Base-by-base conservation (phyloP, 2,888 invertebrate genomes). In the Melanchra persicariae region DNA sequence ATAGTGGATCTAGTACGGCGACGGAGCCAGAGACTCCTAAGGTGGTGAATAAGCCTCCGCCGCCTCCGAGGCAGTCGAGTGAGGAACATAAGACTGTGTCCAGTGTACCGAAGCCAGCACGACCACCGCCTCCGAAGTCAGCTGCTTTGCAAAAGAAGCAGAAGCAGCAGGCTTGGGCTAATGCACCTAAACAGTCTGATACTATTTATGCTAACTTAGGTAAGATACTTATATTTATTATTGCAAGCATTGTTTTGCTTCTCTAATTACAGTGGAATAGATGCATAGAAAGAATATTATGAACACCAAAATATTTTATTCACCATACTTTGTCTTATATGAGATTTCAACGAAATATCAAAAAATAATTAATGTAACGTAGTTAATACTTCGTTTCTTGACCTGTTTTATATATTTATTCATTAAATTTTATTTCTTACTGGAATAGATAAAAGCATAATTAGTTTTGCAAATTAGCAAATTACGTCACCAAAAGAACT, bases 131-230 rank as follows among this genome's bases (percentile, higher is more conserved):
- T 15, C 98, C 98, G 0, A 98, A 97, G 91, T 97, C 97, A 62
- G 96, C 96, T 49, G 96, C 96, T 49, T 90, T 97, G 65, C 95
- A 97, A 82, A 96, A 97, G 83, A 97, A 97, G 87, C 97, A 97
- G 85, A 94, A 96, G 83, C 94, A 96, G 84, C 93, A 96, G 90
- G 85, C 93, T 26, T 93, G 96, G 96, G 81, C 92, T 60, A 80
- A 92, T 49, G 82, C 94, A 34, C 90, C 94, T 10, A 91, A 85
- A 74, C 94, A 93, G 86, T 91, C 91, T 73, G 95, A 96, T 83
- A 97, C 96, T 84, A 97, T 98, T 89, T 98, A 98, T 93, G 98
- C 98, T 81, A 98, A 98, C 96, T 96, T 98, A 92, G 98, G 97
- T 97, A 95, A 97, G 57, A 37, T 12, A 22, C 34, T 12, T 55